Base-by-base conservation (phyloP, 2,888 invertebrate species). In the Tortrix viridana region DNA sequence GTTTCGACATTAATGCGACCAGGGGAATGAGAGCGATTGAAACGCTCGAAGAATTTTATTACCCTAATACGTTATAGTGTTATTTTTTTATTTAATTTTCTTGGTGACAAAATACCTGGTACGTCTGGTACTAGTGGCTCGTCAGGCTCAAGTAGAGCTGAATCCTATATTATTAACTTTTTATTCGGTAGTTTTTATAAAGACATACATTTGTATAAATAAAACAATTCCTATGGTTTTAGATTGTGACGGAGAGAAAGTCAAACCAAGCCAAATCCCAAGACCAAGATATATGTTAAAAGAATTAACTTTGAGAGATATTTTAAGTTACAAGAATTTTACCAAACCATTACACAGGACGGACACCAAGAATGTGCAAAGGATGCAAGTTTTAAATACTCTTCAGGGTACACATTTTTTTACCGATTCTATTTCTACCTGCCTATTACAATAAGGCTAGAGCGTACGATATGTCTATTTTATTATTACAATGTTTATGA, bases 231-330 rank as follows among this genome's bases (percentile, higher is more conserved):
- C 41, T n/a, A 3, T 38, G 20, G 43, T 48, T 50, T 47, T 32
- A 64, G 53, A 52, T 44, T 49, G 14, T 23, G 55, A 32, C n/a
- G 58, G 59, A 37, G 65, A 64, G 2, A 82, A 72, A 66, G 2
- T 54, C 3, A 84, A 79, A 67, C 71, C 77, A 9, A 85, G 84
- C 68, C 69, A 74, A 1, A 85, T 84, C 69, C 84, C 84, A 3
- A 72, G 77, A n/a, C 73, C 75, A 0, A 81, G 71, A 65, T 63
- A 43, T 2, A 50, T 52, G 7, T 65, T 54, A 2, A 72, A 68
- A 38, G 71, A 71, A 37, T 37, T 52, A 37, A 18, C 37, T 23
- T 65, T 49, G 16, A 71, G 49, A 69, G 69, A 70, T 57, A 52
- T 46, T 23, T 54, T 63, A 20, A 49, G 60, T 20, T 48, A 18